Percentiles rank a stretch among this genome's conserved stretches.
Conservation (phyloP, 2,113 vertebrate species). For the Neomonachus schauinslandi region DNA sequence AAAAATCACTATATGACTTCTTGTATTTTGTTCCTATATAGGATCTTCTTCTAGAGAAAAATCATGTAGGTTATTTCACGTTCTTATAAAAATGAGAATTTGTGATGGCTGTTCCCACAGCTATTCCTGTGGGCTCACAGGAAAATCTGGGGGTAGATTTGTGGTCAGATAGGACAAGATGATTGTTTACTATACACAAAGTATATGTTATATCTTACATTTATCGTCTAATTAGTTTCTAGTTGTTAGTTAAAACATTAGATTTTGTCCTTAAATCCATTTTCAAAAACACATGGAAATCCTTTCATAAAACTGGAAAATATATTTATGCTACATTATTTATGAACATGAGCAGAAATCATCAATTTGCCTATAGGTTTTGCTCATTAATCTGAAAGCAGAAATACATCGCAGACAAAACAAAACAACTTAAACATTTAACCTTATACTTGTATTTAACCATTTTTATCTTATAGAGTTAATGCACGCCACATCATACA, state of each 20-base stretch:
- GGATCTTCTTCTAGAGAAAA: neutral
- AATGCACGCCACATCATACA: rapidly evolving
- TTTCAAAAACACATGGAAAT: conserved; percentile 7
- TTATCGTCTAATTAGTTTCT: neutral
- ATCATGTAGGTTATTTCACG: neutral
- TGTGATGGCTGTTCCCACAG: neutral
- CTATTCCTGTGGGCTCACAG: neutral
- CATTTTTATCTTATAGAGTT: neutral
- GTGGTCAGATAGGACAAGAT: neutral
- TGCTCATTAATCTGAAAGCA: neutral
- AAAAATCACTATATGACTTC: neutral
- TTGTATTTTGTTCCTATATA: neutral
- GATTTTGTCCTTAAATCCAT: neutral
- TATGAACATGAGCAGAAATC: neutral
- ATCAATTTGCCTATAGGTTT: neutral
- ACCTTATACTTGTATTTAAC: neutral
- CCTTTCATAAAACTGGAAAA: neutral
- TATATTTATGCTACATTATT: neutral
- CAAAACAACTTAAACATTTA: neutral
- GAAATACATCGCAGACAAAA: neutral
- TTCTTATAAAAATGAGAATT: neutral
- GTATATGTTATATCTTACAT: neutral
- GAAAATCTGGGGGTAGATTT: neutral
- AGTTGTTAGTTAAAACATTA: neutral
- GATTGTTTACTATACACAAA: neutral